These are phyloP conservation scores for Delphinapterus leucas DNA, from an alignment of 2,113 vertebrate genomes.

Conservation along the genomic window DNA sequence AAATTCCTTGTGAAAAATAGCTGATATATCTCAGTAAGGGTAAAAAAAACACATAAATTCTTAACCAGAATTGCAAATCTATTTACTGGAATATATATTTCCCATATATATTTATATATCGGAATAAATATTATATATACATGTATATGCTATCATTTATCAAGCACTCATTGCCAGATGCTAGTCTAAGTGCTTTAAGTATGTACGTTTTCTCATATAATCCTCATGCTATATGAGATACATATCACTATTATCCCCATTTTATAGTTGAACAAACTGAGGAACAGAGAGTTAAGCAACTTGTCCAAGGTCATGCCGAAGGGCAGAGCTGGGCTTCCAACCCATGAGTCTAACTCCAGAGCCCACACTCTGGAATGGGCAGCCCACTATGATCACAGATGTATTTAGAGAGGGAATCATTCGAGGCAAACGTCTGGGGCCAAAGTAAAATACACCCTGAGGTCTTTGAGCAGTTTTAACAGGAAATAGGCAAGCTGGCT, in stretches of 20 bases:
- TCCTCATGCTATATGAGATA: background rate
- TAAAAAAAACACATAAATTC: background rate
- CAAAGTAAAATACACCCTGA: background rate
- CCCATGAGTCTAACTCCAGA: background rate
- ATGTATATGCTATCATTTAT: background rate
- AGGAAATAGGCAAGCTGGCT: background rate
- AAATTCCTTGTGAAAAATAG: conserved; percentile 21
- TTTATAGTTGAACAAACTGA: background rate
- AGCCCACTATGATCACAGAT: background rate
- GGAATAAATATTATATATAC: background rate
- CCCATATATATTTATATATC: background rate
- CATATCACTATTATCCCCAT: background rate
- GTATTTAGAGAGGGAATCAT: background rate
- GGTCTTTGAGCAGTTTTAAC: background rate
- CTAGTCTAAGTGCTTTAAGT: background rate
- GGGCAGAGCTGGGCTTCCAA: background rate
- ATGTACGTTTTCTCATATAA: background rate
- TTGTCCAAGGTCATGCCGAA: background rate
- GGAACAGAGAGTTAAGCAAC: background rate
- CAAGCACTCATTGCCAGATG: background rate
- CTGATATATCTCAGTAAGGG: background rate
- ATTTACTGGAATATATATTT: background rate
- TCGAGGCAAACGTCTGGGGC: background rate
- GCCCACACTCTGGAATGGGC: background rate
- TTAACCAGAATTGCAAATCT: conserved; percentile 37